These are phyloP conservation scores for Heteractis magnifica DNA, from an alignment of 92 coral and sea anemone species.

Conservation along the genomic window DNA sequence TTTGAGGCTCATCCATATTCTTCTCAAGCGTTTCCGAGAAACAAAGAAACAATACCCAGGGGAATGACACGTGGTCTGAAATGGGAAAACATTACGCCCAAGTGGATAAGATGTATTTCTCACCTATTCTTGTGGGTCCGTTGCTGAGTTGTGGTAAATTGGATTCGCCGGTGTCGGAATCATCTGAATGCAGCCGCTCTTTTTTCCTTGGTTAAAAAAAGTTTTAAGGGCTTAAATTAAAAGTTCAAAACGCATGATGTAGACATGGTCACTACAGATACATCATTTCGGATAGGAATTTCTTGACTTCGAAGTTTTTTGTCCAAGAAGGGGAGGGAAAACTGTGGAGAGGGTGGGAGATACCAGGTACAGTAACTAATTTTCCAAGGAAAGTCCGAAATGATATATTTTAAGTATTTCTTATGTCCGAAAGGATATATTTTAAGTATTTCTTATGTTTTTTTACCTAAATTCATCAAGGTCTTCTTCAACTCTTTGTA, in stretches of 20 bases:
- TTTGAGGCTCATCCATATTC: no score
- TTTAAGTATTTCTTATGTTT: background rate
- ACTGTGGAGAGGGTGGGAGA: background rate
- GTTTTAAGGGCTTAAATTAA: background rate
- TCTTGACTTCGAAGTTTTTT: no score
- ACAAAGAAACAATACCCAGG: no score
- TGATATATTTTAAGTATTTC: background rate
- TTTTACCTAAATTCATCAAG: conserved; percentile 68
- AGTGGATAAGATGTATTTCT: background rate
- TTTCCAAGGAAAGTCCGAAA: no score
- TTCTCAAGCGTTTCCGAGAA: no score
- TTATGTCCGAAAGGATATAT: no score
- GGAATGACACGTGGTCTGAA: no score
- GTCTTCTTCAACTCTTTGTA: conserved; percentile 73
- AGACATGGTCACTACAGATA: no score
- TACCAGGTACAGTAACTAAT: no score
- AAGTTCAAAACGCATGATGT: no score
- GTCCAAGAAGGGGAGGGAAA: background rate
- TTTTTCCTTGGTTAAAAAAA: conserved; percentile 25
- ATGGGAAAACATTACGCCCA: no score
- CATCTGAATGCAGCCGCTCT: conserved; percentile 32
- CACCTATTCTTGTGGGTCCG: conserved; percentile 57
- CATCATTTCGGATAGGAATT: no score
- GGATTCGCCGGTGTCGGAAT: conserved; percentile 19
- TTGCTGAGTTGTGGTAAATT: conserved; percentile 1